A percentile compares a stretch with the other conserved stretches of the same genome.
phyloP scores from a whole-genome alignment of 2,113 vertebrate species.

The Girardinichthys multiradiatus region DNA sequence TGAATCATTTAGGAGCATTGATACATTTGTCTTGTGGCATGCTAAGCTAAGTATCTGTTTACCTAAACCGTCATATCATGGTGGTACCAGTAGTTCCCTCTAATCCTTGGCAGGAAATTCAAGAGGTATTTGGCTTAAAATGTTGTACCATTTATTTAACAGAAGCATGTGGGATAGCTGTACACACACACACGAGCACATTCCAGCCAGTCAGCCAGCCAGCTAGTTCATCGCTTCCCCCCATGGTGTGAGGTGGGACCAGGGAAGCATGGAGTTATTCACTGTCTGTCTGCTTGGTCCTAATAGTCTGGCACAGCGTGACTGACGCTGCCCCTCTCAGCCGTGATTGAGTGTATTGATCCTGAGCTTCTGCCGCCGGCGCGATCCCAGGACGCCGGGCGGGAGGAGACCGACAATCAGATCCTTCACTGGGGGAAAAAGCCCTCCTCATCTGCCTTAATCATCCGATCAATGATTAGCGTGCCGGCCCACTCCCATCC shows the following conservation, averaged over 20 bases:
- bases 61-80: not conserved
- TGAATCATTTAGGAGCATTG: not conserved
- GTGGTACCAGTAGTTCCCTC: not conserved
- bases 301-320: conserved; percentile 91
- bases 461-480: conserved; percentile 94
- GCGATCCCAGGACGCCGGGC: conserved; percentile 80
- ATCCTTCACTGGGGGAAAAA: conserved; percentile 89
- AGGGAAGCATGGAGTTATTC: conserved; percentile 88
- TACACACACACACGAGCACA: conserved; percentile 13
- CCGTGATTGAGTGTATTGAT: conserved; percentile 96
- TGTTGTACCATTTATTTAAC: conserved; percentile 11
- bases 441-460: conserved; percentile 96
- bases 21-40: not conserved
- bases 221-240: conserved; percentile 84
- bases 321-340: conserved; percentile 89
- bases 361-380: conserved; percentile 75
- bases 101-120: not conserved
- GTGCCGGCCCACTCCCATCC: conserved; percentile 83
- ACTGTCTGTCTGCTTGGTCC: conserved; percentile 91
- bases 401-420: conserved; percentile 90
- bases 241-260: conserved; percentile 81
- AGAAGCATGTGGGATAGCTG: conserved; percentile 18
- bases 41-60: no score
- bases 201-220: conserved; percentile 42
- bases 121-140: not conserved